Base-by-base conservation (phyloP, 2,888 invertebrate genomes). In the Nycteola revayana region DNA sequence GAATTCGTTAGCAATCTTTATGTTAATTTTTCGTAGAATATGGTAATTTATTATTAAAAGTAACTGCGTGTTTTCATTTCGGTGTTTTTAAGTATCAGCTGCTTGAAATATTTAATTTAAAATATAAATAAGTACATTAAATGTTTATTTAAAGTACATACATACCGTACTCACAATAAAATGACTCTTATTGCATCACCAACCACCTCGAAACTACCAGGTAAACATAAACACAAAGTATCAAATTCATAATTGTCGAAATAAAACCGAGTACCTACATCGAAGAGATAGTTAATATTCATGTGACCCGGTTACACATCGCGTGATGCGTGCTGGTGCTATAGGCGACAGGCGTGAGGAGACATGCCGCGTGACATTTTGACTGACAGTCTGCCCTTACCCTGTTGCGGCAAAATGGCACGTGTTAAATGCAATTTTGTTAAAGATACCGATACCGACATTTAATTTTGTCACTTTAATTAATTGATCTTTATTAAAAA, bases 341-440 rank as follows among this genome's bases (percentile, higher is more conserved):
- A 35, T 35, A 47, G 55, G 69, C 64, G 75, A 73, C 71, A 63
- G 56, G 47, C 66, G 60, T 61, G 61, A 63, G 57, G 56, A 64
- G 60, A 45, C 9, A 39, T 49, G 45, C 41, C 42, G 51, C 48
- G 32, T 57, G 68, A 60, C 59, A 45, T 42, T 28, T 32, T 40
- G 35, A 33, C 36, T 55, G 54, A 46, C 50, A 47, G 50, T 40
- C 45, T 47, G 43, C 48, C 14, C 14, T 14, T 49, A 36, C 28
- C 38, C 39, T 28, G 36, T 39, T 14, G n/a, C n/a, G 14, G 14
- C 14, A 3, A 14, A 14, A 14, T 2, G 14, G 14, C n/a, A 3
- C 14, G 14, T 14, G 14, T 5, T 14, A 14, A 14, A 14, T 14
- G 2, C 2, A 14, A 14, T 5, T 14, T 2, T 14, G 14, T 14